Percentiles rank a stretch among this genome's conserved stretches.
Conservation (phyloP, 2,888 invertebrate species). For the Lithodes maja region DNA sequence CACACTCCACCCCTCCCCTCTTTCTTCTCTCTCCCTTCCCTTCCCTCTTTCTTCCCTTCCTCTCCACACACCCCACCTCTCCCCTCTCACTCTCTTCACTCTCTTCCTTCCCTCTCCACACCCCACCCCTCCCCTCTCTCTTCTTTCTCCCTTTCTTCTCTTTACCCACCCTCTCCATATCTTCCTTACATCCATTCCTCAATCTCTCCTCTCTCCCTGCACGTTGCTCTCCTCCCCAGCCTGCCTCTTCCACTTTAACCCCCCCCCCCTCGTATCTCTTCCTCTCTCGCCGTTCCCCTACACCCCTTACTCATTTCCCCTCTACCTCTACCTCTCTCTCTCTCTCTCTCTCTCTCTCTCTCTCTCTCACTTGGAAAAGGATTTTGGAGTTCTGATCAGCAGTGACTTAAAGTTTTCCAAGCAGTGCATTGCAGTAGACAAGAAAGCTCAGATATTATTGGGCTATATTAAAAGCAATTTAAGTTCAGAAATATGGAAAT, state of each 20-base stretch:
- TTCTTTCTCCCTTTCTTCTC: background rate
- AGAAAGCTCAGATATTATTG: too few relatives aligned
- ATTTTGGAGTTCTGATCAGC: too few relatives aligned
- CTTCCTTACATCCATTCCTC: background rate
- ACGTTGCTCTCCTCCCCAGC: background rate
- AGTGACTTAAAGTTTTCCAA: too few relatives aligned
- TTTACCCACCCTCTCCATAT: background rate
- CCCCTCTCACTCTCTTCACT: background rate
- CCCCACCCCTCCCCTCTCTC: background rate
- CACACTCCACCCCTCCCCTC: background rate
- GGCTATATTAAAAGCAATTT: too few relatives aligned
- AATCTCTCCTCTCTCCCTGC: background rate
- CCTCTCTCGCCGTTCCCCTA: background rate
- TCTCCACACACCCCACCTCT: background rate
- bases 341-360: background rate
- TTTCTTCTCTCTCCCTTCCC: background rate
- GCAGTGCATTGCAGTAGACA: too few relatives aligned
- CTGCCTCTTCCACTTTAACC: background rate
- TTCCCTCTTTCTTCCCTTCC: background rate
- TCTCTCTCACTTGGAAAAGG: too few relatives aligned
- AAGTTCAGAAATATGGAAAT: too few relatives aligned
- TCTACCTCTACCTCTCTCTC: background rate
- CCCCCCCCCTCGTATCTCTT: background rate
- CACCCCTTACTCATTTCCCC: background rate
- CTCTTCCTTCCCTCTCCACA: background rate